Percentiles rank a stretch among this genome's conserved stretches.
These are phyloP conservation scores for Brachionus plicatilis DNA, from an alignment of 1,140 invertebrate species.

Conservation along the genomic window DNA sequence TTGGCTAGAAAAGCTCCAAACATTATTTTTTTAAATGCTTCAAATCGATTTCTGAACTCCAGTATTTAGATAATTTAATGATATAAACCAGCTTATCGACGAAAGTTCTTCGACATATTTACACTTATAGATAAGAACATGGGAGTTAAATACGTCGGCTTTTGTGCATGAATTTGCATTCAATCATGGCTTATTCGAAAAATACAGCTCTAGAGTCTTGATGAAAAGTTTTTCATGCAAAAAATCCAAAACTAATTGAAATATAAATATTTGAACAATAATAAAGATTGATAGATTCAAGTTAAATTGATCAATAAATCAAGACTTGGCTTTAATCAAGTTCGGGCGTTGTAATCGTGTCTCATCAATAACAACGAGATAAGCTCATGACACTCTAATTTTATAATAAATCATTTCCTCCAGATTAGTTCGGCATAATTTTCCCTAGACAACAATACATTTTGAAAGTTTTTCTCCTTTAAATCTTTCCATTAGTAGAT, in stretches of 20 bases:
- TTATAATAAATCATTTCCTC: slow-evolving; percentile 1
- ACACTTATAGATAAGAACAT: not conserved
- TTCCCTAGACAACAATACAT: not conserved
- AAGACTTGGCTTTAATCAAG: not conserved
- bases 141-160: not conserved
- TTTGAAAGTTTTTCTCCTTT: not conserved
- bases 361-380: not conserved
- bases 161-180: not conserved
- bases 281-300: slow-evolving; percentile 3
- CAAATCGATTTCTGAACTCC: not conserved
- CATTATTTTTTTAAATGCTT: not conserved
- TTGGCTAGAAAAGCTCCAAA: not conserved
- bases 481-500: not conserved
- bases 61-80: not conserved
- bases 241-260: not conserved
- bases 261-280: not conserved
- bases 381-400: not conserved
- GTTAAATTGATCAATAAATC: not conserved
- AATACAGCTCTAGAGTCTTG: not conserved
- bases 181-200: not conserved
- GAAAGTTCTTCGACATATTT: not conserved
- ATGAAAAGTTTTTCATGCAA: not conserved
- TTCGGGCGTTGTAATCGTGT: not conserved
- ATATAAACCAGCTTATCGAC: not conserved
- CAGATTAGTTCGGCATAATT: not conserved